Percentiles rank a stretch among this genome's conserved stretches.
phyloP scores from a whole-genome alignment of 1,140 invertebrate genomes.

The Parasteatoda tepidariorum region DNA sequence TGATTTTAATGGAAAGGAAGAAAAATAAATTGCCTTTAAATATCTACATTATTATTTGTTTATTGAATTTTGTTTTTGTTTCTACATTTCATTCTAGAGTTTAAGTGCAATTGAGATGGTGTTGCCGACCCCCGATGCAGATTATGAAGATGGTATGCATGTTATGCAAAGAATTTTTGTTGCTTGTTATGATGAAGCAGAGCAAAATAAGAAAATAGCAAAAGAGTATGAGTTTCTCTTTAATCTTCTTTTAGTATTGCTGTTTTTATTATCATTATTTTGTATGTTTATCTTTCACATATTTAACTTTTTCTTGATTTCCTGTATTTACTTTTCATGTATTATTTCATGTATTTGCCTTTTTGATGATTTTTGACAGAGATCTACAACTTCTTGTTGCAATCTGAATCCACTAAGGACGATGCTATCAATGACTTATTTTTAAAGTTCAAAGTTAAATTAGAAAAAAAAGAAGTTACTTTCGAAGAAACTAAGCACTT shows the following conservation, averaged over 20 bases:
- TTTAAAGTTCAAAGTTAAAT: too few species aligned
- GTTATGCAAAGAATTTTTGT: conserved; percentile 82
- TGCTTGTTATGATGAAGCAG: conserved; percentile 76
- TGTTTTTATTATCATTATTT: too few species aligned
- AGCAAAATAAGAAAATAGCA: conserved; percentile 65
- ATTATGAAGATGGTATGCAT: conserved; percentile 73
- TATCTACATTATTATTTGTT: too few species aligned
- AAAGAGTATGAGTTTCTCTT: conserved; percentile 64
- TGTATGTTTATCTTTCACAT: not conserved
- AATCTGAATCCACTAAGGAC: too few species aligned
- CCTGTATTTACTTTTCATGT: not conserved
- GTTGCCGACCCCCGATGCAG: conserved; percentile 74
- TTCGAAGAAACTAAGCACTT: too few species aligned
- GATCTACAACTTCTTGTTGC: too few species aligned
- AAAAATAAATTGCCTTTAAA: too few species aligned
- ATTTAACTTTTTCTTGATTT: not conserved
- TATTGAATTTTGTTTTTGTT: too few species aligned
- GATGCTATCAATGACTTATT: too few species aligned
- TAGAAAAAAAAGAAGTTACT: too few species aligned
- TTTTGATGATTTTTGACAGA: too few species aligned
- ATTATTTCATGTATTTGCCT: not conserved
- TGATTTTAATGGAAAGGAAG: too few species aligned
- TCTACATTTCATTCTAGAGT: conserved; percentile 72
- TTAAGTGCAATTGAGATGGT: conserved; percentile 76
- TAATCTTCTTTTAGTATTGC: not conserved